These are phyloP conservation scores for Irena cyanogastra DNA, from an alignment of 2,113 vertebrate genomes.

Conservation along the genomic window DNA sequence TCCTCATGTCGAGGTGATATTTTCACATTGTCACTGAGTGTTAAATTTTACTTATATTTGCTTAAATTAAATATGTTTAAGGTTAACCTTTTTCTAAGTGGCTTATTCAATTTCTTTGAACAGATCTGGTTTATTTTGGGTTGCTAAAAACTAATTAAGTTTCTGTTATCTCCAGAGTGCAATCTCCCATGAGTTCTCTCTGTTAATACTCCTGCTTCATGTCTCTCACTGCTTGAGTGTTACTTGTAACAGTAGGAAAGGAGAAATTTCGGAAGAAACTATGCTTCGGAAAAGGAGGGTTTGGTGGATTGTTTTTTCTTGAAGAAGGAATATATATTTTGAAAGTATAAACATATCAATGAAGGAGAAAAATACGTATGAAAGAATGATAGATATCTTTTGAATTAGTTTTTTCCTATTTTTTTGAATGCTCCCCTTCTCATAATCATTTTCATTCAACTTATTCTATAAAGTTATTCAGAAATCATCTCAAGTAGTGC, in stretches of 20 bases:
- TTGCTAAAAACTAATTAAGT: conserved; percentile 43
- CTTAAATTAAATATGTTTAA: conserved; percentile 30
- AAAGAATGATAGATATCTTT: neutral
- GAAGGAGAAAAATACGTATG: neutral
- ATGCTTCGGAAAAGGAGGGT: neutral
- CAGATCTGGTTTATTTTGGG: conserved; percentile 16
- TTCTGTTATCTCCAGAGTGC: conserved; percentile 3
- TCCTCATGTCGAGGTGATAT: neutral
- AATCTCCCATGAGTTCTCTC: neutral
- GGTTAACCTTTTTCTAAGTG: conserved; percentile 13
- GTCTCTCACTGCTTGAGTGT: neutral
- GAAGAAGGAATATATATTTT: neutral
- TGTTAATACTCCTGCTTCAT: neutral
- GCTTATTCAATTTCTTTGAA: conserved; percentile 25
- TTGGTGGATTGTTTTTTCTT: neutral
- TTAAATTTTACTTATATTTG: conserved; percentile 23
- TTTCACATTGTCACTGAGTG: conserved; percentile 31
- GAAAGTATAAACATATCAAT: neutral
- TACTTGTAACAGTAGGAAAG: neutral
- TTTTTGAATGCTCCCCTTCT: neutral
- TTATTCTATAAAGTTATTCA: neutral
- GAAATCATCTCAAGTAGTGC: neutral
- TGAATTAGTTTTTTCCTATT: neutral
- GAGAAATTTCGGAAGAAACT: neutral
- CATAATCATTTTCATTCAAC: neutral